Base-by-base conservation (phyloP, 35 echinoderm and acorn worm genomes). In the Stichopus chloronotus region DNA sequence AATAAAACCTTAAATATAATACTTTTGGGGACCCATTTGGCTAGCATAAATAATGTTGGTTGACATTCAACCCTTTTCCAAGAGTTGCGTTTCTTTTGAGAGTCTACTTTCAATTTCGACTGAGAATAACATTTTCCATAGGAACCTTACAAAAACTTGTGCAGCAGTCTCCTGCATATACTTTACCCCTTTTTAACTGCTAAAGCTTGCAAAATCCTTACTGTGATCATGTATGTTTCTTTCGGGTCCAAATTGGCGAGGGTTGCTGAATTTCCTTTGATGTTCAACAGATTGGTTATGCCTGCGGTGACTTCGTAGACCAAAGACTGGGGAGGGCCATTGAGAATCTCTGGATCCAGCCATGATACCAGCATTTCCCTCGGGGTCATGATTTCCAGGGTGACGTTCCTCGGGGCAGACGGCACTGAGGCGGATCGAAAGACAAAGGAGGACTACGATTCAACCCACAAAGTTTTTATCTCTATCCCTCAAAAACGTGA, bases 381-480 rank as follows among this genome's bases (percentile, higher is more conserved):
- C 13, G 90, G 55, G n/a, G 95, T 79, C 3, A 93, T 93, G 17
- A 94, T 81, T 22, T 5, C 56, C 43, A 93, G 87, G 16, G 53
- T 86, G 3, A 94, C 56, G 63, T 93, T 91, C 55, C 61, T 60
- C 13, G 93, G 94, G 19, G 63, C 71, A n/a, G 93, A 91, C 0
- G 97, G 97, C n/a, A 94, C 97, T 98, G 83, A 10, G 19, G 79
- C 6, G 30, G 78, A 92, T 87, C 5, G 8, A 82, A 22, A 80
- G 12, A 78, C 11, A 71, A n/a, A 43, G 30, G 30, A 43, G 30
- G 30, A 43, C 30, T 43, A 43, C 30, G 30, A 43, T 43, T 43
- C 30, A 43, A 43, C 30, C 30, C 30, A 43, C 30, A 43, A 43
- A 43, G 1, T 43, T 43, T 43, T 43, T 43, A 43, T 43, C 30